These are phyloP conservation scores for Larimichthys polyactis DNA, from an alignment of 2,113 vertebrate species.

Conservation along the genomic window DNA sequence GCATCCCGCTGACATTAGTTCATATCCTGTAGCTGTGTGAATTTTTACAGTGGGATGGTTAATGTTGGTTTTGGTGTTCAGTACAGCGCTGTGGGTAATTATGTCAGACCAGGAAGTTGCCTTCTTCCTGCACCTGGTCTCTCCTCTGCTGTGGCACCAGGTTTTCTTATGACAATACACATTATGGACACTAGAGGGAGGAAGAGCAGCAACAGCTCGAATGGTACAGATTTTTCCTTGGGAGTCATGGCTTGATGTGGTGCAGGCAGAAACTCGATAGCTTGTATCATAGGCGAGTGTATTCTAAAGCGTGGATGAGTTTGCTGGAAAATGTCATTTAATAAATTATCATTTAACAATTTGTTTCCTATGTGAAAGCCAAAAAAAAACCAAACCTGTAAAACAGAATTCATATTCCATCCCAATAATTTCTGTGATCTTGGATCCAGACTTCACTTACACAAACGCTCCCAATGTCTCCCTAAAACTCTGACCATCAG, in stretches of 20 bases:
- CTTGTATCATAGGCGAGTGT: conserved; percentile 21
- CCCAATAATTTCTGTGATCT: conserved; percentile 10
- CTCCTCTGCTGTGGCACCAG: conserved; percentile 47
- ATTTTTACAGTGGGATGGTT: neutral
- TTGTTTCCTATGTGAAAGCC: conserved; percentile 44
- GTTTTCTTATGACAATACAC: conserved; percentile 51
- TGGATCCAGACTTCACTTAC: conserved; percentile 29
- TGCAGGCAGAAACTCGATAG: conserved; percentile 41
- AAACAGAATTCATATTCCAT: conserved; percentile 69
- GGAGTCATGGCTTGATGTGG: conserved; percentile 17
- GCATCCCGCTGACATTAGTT: conserved; percentile 22
- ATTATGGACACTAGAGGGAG: conserved; percentile 60
- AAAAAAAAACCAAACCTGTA: conserved; percentile 33
- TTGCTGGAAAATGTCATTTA: conserved; percentile 44
- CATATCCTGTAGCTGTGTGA: conserved; percentile 1
- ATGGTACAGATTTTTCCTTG: conserved; percentile 12
- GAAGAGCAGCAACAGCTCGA: conserved; percentile 43
- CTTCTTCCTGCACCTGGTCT: conserved; percentile 12
- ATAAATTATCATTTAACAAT: conserved; percentile 23
- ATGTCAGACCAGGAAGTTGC: conserved; percentile 40
- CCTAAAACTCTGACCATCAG: neutral
- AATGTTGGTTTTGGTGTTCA: conserved; percentile 13
- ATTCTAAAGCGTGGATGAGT: conserved; percentile 25
- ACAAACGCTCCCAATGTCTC: conserved; percentile 20
- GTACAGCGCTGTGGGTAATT: conserved; percentile 31